Evolutionary conservation across 2,113 vertebrate species (phyloP), one percentile per base, ranked within the genome.

Genomic region (Hylia prasina): DNA sequence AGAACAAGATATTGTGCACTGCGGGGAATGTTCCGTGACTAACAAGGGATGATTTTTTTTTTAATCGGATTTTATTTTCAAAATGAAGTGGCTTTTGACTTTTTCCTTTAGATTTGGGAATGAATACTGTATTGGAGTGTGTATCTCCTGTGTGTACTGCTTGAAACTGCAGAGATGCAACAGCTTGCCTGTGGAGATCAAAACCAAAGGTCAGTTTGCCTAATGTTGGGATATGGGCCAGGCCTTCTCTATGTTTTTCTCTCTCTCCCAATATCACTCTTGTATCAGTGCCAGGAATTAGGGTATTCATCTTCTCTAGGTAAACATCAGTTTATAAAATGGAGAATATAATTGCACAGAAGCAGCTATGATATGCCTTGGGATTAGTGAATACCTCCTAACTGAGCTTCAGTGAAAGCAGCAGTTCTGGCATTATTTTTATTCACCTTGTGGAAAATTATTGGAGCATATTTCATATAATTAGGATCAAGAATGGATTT

Each of bases 401-500:
- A 96, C 94, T 95, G 87, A 96, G 93, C 92, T 89, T 94, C 21
- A 89, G 94, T 71, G 90, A 87, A 87, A 94, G 91, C 9, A 5
- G 61, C 91, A 77, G 65, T 42, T 50, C 73, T 82, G 96, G 85
- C 79, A 51, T 94, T 94, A 94, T 90, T 97, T 95, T 91, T 95
- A 96, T 92, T 96, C 92, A 96, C 84, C 97, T 92, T 91, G 92
- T 95, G 91, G 97, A 97, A 98, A 97, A 97, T 97, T 71, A 95
- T 80, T 94, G 96, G 96, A 94, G 86, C 90, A 91, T 95, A 93
- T 96, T 97, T 97, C 94, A 93, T 79, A 94, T 88, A 97, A 97
- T 97, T 94, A 97, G 94, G 95, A 94, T 96, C 94, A 96, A 94
- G 96, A 96, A 98, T 94, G 95, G 94, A 96, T 97, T 96, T 98